Evolutionary conservation across 1,140 invertebrate species (phyloP), one percentile per base, ranked within the genome.

Genomic region (Sarcophaga bullata): DNA sequence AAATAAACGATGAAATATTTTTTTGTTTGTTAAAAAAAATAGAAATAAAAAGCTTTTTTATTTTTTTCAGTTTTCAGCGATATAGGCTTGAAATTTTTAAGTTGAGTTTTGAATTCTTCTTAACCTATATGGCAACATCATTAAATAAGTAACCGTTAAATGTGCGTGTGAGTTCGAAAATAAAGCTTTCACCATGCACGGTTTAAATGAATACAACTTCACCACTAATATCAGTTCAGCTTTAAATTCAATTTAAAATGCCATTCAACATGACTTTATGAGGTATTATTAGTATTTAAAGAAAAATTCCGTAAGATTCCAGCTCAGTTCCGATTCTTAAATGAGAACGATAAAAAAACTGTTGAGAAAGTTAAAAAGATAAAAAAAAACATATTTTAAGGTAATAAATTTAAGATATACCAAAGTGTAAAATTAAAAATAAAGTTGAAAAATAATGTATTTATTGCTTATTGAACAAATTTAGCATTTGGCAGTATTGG

Each of bases 231-330:
- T 78, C 50, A 78, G 75, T 50, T 78, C 3, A 78, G 75, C 48
- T 78, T 78, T n/a, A 78, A 50, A 50, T 78, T 17, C 46, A 13
- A 50, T 50, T 19, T 17, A 78, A 50, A 9, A 50, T 10, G 62
- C 62, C 62, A 78, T 9, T 68, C 62, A 68, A 68, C n/a, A 68
- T 8, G 9, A n/a, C n/a, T 68, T 78, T 8, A 48, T 11, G 75
- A 50, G 48, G 25, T 37, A 37, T 50, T 8, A 19, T 25, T 78
- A 11, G 75, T 78, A 78, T 78, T 78, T 78, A 78, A 78, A 50
- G 48, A 78, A 78, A 78, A 50, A 50, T 78, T 46, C 47, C 48
- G 17, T n/a, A 52, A 78, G 8, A 19, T 52, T 78, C 10, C 48
- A 11, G 48, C 19, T 78, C 75, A 78, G 75, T 78, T 50, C 75